A percentile compares a stretch with the other conserved stretches of the same genome.
Evolutionary conservation across 2,888 invertebrate species (phyloP).

Genomic region (Drosophila merina): DNA sequence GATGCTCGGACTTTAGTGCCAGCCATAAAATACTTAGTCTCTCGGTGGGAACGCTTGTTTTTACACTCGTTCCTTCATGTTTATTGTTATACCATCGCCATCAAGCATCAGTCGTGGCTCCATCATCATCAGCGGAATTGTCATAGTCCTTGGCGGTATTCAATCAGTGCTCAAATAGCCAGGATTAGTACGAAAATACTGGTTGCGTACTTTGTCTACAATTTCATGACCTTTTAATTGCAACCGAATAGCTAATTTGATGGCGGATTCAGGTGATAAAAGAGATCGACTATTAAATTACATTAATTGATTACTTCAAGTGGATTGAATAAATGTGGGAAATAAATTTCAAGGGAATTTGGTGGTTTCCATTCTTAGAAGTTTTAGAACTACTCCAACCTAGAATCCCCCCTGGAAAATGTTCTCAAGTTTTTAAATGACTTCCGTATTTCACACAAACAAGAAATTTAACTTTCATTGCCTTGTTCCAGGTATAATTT

Average conservation of each 20-base stretch:
- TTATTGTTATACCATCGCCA: conserved; percentile 68
- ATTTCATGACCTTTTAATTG: conserved; percentile 44
- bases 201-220: conserved; percentile 33
- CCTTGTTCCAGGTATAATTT: conserved; percentile 31
- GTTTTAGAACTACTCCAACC: background rate
- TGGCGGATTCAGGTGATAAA: conserved; percentile 37
- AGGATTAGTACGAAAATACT: conserved; percentile 33
- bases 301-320: conserved; percentile 32
- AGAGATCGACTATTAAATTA: conserved; percentile 8
- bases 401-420: background rate
- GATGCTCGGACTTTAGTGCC: conserved; percentile 62
- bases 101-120: conserved; percentile 37
- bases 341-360: background rate
- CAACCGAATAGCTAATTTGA: conserved; percentile 31
- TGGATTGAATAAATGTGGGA: background rate
- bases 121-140: conserved; percentile 45
- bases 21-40: conserved; percentile 65
- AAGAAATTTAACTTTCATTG: conserved; percentile 28
- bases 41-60: conserved; percentile 50
- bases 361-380: background rate
- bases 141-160: conserved; percentile 43
- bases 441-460: conserved; percentile 16
- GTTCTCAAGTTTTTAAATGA: conserved; percentile 8
- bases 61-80: conserved; percentile 63
- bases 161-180: conserved; percentile 55